Conservation (phyloP, 2,113 vertebrate species). For the Festucalex cinctus region DNA sequence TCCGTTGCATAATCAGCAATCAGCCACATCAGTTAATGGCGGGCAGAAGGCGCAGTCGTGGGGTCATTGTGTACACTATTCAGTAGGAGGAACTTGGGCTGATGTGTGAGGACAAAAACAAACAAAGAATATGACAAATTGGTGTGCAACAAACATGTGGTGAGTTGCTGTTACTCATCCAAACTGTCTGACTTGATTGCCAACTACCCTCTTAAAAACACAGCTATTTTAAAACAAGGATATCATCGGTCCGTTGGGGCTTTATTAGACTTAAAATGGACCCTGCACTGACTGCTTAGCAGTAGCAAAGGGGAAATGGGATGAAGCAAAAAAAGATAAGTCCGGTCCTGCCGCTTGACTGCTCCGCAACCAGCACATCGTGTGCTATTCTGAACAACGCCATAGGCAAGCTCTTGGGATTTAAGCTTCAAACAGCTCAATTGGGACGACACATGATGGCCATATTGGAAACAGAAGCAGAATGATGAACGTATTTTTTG, state of each 20-base stretch:
- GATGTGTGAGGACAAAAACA: background rate
- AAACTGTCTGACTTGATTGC: conserved; percentile 10
- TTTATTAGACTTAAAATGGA: conserved; percentile 35
- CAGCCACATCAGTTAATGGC: conserved; percentile 64
- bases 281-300: conserved; percentile 31
- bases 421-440: conserved; percentile 45
- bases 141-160: conserved; percentile 28
- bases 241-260: conserved; percentile 31
- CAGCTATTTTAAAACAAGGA: conserved; percentile 36
- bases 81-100: conserved; percentile 1
- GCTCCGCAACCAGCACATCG: conserved; percentile 56
- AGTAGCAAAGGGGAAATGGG: conserved; percentile 47
- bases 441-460: conserved; percentile 28
- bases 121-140: conserved; percentile 23
- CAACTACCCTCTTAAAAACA: conserved; percentile 24
- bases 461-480: background rate
- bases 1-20: conserved; percentile 69
- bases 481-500: background rate
- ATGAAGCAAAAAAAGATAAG: conserved; percentile 47
- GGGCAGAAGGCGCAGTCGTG: conserved; percentile 40
- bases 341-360: conserved; percentile 47
- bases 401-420: conserved; percentile 41
- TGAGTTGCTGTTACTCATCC: conserved; percentile 21
- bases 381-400: conserved; percentile 46
- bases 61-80: conserved; percentile 21